Evolutionary conservation across 2,888 invertebrate genomes (phyloP).

Genomic region (Meloe dianella): DNA sequence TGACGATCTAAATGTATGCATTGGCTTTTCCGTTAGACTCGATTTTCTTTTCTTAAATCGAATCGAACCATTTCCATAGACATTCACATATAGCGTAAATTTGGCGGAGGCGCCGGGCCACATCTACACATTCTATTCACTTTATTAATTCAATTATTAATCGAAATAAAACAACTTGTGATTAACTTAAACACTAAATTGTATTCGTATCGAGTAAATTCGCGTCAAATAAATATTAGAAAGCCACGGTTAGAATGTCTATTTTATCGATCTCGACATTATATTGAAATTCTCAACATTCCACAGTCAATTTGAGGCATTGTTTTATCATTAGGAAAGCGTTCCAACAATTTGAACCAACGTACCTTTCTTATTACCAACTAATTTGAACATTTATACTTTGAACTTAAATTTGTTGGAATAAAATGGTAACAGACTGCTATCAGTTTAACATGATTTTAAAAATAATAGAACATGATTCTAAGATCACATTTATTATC

Average conservation of each 20-base stretch:
- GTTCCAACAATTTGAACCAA: conserved; percentile 38
- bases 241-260: conserved; percentile 15
- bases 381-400: conserved; percentile 23
- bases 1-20: neutral
- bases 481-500: no score
- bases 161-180: neutral
- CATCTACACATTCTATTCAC: neutral
- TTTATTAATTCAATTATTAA: conserved; percentile 8
- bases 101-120: conserved; percentile 13
- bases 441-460: no score
- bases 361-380: conserved; percentile 36
- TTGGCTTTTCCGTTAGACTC: neutral
- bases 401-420: neutral
- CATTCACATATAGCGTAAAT: neutral
- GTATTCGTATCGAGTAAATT: neutral
- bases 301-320: conserved; percentile 45
- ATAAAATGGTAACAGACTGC: neutral
- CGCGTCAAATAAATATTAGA: conserved; percentile 22
- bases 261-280: conserved; percentile 37
- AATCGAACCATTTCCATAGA: neutral
- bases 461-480: no score
- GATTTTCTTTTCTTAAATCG: neutral
- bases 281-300: conserved; percentile 49
- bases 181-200: neutral
- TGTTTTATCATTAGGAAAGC: conserved; percentile 42